These are phyloP conservation scores for Elgaria multicarinata DNA, from an alignment of 2,113 vertebrate genomes.

Conservation along the genomic window DNA sequence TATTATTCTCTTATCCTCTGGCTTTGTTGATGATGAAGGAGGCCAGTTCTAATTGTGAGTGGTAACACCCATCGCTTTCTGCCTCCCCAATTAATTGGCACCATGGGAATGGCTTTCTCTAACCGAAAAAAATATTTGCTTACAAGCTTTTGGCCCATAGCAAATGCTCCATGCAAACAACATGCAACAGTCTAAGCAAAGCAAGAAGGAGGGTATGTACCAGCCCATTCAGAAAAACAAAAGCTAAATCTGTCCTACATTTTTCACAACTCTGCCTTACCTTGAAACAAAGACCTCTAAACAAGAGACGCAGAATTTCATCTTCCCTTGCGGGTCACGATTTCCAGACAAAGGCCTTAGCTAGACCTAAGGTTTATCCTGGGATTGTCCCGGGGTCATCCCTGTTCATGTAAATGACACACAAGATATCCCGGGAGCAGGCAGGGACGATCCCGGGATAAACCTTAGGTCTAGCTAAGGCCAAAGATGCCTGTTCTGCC, in stretches of 20 bases:
- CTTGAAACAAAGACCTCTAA: conserved; percentile 28
- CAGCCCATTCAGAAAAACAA: neutral
- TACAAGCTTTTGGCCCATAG: neutral
- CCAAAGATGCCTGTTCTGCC: neutral
- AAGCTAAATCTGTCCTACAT: neutral
- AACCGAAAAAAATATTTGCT: neutral
- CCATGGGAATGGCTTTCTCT: neutral
- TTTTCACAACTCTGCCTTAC: neutral
- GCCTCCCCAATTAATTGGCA: conserved; percentile 14
- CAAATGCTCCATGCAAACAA: neutral
- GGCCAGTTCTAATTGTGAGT: neutral
- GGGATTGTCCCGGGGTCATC: no score
- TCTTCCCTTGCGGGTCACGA: neutral
- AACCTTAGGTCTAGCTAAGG: no score
- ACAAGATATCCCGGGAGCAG: no score
- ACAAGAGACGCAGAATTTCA: neutral
- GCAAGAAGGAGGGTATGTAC: neutral
- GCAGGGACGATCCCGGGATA: no score
- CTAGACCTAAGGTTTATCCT: no score
- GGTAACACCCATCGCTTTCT: neutral
- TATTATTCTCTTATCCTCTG: conserved; percentile 3
- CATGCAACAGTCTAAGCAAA: neutral
- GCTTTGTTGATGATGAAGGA: neutral
- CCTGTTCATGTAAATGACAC: no score
- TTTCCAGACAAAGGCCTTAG: no score